Evolutionary conservation across 2,113 vertebrate species (phyloP), one percentile per base, ranked within the genome.

Genomic region (Himantopus leucocephalus): DNA sequence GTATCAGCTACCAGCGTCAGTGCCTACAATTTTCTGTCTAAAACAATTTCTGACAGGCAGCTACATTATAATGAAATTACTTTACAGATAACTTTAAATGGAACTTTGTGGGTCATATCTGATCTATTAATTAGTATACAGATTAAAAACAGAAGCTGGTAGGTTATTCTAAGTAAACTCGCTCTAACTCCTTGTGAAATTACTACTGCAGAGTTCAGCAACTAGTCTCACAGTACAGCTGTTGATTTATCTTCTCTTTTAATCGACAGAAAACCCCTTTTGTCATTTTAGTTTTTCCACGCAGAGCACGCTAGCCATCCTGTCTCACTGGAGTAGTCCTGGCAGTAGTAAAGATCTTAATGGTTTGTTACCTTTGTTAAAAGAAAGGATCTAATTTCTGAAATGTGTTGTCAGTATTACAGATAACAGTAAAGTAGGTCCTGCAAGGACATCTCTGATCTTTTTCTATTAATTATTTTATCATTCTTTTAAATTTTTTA

Each of bases 281-380:
- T 74, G 6, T 48, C 16, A 21, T 81, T 74, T 68, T 62, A 52
- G 1, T 35, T 60, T 73, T n/a, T 58, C 56, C 32, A 55, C 37
- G 39, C 3, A 72, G 8, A 37, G 4, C 17, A 16, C 0, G 0
- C 16, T 72, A 22, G 4, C 8, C 27, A 1, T 82, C 26, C 47
- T 67, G 9, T 60, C 82, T 26, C 29, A n/a, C 9, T 10, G 4
- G 39, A 52, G 12, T 27, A 9, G 18, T 32, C 8, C 16, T 47
- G 17, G 17, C 35, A 88, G 29, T 29, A 64, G 16, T 26, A 66
- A 94, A 66, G 12, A 32, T 34, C 52, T 75, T 81, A 50, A 71
- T 23, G 34, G 9, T 29, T 86, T 89, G 4, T 35, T 60, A 70
- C 10, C 15, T 77, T 70, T 45, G 3, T 37, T 77, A 66, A 91